phyloP scores from a whole-genome alignment of 2,113 vertebrate genomes.

The Pantherophis guttatus region DNA sequence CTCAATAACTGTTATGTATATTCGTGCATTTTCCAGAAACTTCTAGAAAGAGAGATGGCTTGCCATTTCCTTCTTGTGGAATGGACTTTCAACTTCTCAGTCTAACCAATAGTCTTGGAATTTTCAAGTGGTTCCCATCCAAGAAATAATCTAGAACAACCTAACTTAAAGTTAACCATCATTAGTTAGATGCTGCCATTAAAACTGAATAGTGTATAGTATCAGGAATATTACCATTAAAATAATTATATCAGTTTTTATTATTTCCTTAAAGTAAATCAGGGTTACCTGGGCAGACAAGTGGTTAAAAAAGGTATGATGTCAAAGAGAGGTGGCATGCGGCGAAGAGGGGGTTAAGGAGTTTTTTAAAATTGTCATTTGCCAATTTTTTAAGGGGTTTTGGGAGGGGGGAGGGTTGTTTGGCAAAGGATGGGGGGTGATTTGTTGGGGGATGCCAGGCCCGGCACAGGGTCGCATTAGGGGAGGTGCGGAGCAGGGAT shows the following conservation, averaged over 20 bases:
- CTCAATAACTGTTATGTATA: neutral
- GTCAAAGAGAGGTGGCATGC: neutral
- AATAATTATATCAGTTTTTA: neutral
- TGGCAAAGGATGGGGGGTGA: no score
- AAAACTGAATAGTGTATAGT: neutral
- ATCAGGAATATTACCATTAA: neutral
- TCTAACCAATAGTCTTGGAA: neutral
- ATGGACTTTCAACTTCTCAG: neutral
- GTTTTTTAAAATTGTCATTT: no score
- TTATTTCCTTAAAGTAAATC: neutral
- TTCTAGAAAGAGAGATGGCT: neutral
- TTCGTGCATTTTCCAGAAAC: neutral
- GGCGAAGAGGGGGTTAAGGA: no score
- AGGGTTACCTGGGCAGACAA: neutral
- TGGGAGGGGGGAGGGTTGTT: no score
- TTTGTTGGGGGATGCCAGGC: no score
- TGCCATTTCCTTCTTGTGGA: neutral
- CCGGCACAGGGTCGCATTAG: no score
- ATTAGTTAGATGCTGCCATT: neutral
- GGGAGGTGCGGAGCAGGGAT: no score
- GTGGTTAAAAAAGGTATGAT: neutral
- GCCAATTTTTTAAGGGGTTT: no score
- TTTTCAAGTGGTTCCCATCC: neutral
- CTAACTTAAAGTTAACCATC: neutral
- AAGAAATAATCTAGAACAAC: neutral